Evolutionary conservation across 2,113 vertebrate genomes (phyloP).

Genomic region (Dipodomys spectabilis): DNA sequence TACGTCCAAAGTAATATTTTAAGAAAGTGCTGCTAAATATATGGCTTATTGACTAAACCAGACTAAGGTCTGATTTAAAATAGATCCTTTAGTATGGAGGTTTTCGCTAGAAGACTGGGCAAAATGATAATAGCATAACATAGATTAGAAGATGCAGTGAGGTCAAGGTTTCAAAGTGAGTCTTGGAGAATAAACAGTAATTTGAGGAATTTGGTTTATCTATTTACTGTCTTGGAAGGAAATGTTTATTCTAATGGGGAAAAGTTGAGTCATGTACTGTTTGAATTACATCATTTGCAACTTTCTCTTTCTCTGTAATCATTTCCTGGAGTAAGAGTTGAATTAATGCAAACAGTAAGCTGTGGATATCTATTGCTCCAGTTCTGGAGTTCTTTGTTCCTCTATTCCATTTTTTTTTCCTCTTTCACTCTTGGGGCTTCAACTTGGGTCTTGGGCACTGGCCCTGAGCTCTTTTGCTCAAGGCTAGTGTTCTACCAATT

Average conservation of each 20-base stretch:
- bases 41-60: background rate
- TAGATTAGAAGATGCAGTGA: background rate
- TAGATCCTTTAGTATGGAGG: background rate
- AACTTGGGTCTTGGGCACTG: no score
- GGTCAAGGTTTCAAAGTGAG: background rate
- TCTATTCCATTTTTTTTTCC: no score
- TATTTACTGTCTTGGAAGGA: background rate
- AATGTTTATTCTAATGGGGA: background rate
- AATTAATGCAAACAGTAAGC: background rate
- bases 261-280: background rate
- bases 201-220: background rate
- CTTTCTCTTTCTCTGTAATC: background rate
- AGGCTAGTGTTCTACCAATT: no score
- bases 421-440: no score
- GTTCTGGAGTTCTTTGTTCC: background rate
- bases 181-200: conserved; percentile 3
- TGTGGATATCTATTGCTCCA: background rate
- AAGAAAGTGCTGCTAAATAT: background rate
- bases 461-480: no score
- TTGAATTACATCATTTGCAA: background rate
- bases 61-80: background rate
- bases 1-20: background rate
- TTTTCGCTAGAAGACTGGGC: background rate
- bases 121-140: background rate
- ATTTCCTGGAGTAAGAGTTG: background rate